Conservation (phyloP, 2,797 vertebrate species). For the Micromesistius poutassou region DNA sequence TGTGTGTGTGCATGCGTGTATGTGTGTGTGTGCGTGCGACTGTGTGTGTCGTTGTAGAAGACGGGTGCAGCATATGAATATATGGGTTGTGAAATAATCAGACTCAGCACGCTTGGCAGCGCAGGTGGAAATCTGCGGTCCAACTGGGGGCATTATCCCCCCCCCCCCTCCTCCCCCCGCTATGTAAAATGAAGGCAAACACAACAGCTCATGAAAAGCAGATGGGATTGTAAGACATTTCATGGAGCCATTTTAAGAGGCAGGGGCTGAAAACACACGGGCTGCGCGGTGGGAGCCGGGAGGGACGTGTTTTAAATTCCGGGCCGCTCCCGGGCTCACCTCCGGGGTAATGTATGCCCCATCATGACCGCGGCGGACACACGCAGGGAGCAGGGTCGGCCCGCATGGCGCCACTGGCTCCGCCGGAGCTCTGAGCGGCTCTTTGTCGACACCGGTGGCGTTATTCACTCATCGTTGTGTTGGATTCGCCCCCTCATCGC, state of each 20-base stretch:
- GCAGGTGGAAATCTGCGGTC: too few species aligned
- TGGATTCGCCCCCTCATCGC: constrained; percentile 54
- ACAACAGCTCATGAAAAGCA: constrained; percentile 54
- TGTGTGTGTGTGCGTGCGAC: constrained; percentile 11
- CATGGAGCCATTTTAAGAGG: constrained; percentile 35
- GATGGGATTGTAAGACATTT: constrained; percentile 63
- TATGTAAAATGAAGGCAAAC: constrained; percentile 24
- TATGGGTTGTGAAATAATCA: too few species aligned
- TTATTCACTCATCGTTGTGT: constrained; percentile 58
- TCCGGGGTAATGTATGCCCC: constrained; percentile 73
- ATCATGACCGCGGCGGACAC: constrained; percentile 61
- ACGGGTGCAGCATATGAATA: background rate
- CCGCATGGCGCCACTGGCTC: constrained; percentile 30
- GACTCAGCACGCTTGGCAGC: too few species aligned
- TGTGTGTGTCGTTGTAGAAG: background rate
- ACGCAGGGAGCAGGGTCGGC: constrained; percentile 64
- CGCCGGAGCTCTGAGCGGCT: constrained; percentile 46
- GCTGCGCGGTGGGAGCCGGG: constrained; percentile 43
- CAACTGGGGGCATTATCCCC: too few species aligned
- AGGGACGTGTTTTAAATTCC: constrained; percentile 62
- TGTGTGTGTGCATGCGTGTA: constrained; percentile 14
- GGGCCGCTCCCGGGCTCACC: constrained; percentile 48
- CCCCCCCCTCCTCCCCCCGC: constrained; percentile 9
- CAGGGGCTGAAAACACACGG: constrained; percentile 35
- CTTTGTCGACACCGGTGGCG: constrained; percentile 38